Base-by-base conservation (phyloP, 1,140 invertebrate genomes). In the Euglossa dilemma region DNA sequence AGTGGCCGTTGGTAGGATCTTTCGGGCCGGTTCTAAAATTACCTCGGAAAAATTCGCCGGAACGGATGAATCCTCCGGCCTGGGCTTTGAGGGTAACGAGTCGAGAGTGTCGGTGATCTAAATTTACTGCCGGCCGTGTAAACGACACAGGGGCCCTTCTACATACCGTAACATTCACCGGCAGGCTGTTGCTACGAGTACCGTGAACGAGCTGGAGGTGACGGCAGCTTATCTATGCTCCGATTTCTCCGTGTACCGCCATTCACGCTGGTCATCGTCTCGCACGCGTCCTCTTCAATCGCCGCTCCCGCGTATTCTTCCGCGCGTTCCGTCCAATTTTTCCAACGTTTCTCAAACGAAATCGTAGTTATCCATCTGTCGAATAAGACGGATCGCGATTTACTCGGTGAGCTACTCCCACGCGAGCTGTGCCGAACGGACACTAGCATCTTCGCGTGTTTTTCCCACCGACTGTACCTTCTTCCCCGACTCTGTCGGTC, bases 101-200 rank as follows among this genome's bases (percentile, higher is more conserved):
- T 84, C 77, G 72, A 84, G 86, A 75, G 80, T 87, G 86, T 52
- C 79, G 86, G 86, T 88, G 87, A 88, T 88, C 86, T 88, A 88
- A 88, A 88, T 88, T 88, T 88, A 88, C 86, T 88, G 86, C 70
- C 73, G 64, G 56, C 69, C 87, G 83, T 88, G 87, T 88, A 88
- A 88, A 88, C 87, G 87, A 88, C 87, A 88, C 77, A 74, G 82
- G 57, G 36, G 64, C 73, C 83, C 83, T 87, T 88, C 86, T 80
- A 88, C 87, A 85, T 88, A 87, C 86, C 87, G 86, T 88, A 88
- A 88, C 87, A 88, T 88, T 88, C 87, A 88, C 86, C 79, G 79
- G 74, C 87, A 88, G 86, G 75, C 86, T 77, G 83, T 79, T 87
- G 80, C 79, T 56, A 88, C 71, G 83, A 85, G 85, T 88, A 59